Conservation (phyloP, 2,113 vertebrate species). For the Chloebia gouldiae region DNA sequence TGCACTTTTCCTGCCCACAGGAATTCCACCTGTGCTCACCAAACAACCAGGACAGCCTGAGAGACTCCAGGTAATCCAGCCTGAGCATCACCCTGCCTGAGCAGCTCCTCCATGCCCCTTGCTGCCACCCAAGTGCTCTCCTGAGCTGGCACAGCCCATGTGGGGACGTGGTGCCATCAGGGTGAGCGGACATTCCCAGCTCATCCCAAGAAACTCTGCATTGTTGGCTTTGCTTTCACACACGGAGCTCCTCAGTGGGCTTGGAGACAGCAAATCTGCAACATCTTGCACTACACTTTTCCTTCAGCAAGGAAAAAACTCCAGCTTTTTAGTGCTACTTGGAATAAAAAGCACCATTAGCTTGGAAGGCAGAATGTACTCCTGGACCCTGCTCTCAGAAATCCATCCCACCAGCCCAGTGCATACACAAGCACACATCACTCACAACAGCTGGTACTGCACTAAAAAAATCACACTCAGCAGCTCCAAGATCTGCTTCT, state of each 20-base stretch:
- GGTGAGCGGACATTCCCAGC: rapidly evolving
- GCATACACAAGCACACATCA: not conserved
- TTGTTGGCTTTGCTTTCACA: rapidly evolving
- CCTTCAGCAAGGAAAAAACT: not conserved
- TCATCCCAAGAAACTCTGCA: rapidly evolving
- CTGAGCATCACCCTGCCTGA: not conserved
- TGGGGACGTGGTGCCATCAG: rapidly evolving
- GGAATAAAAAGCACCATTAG: not conserved
- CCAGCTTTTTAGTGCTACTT: not conserved
- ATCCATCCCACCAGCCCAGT: not conserved
- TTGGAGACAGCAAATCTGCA: not conserved
- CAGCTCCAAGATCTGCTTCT: not conserved
- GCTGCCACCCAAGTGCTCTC: not conserved
- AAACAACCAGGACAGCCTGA: rapidly evolving
- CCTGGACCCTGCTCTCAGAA: not conserved
- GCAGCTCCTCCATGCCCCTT: not conserved
- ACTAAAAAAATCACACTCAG: not conserved
- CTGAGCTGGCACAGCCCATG: not conserved
- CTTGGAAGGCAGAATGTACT: not conserved
- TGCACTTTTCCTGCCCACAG: not conserved
- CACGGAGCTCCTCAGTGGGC: rapidly evolving
- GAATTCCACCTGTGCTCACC: rapidly evolving
- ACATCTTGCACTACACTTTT: not conserved
- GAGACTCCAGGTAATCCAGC: not conserved
- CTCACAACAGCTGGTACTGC: not conserved